These are phyloP conservation scores for Lates calcarifer DNA, from an alignment of 2,113 vertebrate species.

Conservation along the genomic window DNA sequence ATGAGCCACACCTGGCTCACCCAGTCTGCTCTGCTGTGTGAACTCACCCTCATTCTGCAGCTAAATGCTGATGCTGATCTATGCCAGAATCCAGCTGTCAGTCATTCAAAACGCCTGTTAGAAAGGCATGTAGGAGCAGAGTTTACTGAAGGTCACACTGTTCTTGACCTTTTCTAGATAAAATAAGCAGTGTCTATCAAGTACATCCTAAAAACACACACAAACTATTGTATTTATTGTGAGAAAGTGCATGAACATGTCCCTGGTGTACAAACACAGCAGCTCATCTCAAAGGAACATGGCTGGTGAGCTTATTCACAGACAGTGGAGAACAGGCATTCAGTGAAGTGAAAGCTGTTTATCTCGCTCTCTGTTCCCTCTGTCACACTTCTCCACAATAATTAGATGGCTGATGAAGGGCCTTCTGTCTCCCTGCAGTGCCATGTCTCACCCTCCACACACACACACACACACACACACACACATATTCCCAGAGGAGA, in stretches of 20 bases:
- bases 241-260: not conserved
- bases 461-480: constrained; percentile 28
- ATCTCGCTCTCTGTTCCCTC: constrained; percentile 27
- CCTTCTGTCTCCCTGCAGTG: constrained; percentile 42
- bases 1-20: too few species aligned
- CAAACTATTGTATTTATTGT: not conserved
- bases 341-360: not conserved
- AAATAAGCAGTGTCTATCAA: not conserved
- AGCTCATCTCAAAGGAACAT: not conserved
- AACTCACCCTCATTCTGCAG: too few species aligned
- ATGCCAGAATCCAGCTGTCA: not conserved
- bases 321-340: not conserved
- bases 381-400: constrained; percentile 53
- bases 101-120: not conserved
- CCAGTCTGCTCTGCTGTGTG: too few species aligned
- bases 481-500: constrained; percentile 10
- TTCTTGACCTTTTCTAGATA: not conserved
- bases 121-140: too few species aligned
- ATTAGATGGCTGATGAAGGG: constrained; percentile 60
- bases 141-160: not conserved
- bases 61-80: too few species aligned
- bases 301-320: not conserved
- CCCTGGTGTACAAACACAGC: not conserved
- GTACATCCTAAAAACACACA: too few species aligned
- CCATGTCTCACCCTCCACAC: constrained; percentile 14